Evolutionary conservation across 2,797 vertebrate genomes (phyloP).

Genomic region (Hydrolagus colliei): DNA sequence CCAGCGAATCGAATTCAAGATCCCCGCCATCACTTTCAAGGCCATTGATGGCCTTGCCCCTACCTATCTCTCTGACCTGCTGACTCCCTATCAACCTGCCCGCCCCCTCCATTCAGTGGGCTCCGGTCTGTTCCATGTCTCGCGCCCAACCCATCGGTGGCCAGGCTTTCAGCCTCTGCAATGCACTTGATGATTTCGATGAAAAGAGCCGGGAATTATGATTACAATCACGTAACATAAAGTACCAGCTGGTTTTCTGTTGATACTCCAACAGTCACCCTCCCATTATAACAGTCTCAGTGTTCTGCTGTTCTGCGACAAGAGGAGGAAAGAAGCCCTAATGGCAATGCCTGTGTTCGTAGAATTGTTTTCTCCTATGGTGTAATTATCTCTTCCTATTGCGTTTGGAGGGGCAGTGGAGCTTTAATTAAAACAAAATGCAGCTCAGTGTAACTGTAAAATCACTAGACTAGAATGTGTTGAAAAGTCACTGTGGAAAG

Average conservation of each 20-base stretch:
- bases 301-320: not conserved
- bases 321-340: not conserved
- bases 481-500: not conserved
- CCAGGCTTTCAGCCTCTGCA: not conserved
- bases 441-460: not conserved
- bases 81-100: too few relatives aligned
- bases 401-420: not conserved
- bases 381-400: not conserved
- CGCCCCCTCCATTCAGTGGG: too few relatives aligned
- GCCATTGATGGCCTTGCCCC: too few relatives aligned
- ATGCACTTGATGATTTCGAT: not conserved
- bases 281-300: not conserved
- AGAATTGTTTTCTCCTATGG: not conserved
- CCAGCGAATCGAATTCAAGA: too few relatives aligned
- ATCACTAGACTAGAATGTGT: not conserved
- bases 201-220: not conserved
- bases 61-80: too few relatives aligned
- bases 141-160: not conserved
- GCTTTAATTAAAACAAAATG: not conserved
- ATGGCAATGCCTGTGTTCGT: not conserved
- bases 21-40: too few relatives aligned
- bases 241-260: not conserved
- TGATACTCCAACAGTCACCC: not conserved
- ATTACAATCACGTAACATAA: not conserved
- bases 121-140: too few relatives aligned